Base-by-base conservation (phyloP, 2,797 vertebrate species). In the Peromyscus aztecus region DNA sequence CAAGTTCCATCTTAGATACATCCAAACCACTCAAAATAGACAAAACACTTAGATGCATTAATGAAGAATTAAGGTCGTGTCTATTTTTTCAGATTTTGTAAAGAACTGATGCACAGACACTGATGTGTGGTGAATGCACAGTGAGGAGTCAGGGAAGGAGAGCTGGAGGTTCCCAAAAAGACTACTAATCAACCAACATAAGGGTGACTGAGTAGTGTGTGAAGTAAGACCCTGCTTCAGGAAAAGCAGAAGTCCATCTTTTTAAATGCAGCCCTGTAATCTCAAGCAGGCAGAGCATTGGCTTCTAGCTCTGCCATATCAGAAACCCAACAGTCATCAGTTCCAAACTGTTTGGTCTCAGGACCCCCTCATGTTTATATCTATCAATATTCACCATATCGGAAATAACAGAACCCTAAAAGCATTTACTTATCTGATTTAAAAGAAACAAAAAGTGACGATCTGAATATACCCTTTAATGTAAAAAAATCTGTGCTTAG, bases 381-480 rank as follows among this genome's bases (percentile, higher is more conserved):
- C 11, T 59, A 27, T n/a, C 80, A 59, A 82, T 57, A 78, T n/a
- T 57, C 29, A 40, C 55, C 34, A 49, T 9, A 65, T 89, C 49
- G 55, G 37, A 94, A 52, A 95, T 85, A 85, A 77, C 19, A 90
- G 24, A 77, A 81, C 59, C 49, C 37, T 69, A 81, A 89, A 84
- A 76, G 19, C 55, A 83, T 29, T 73, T 76, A 75, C 12, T 69
- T 46, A 90, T n/a, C 46, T 81, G 83, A 97, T 67, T 75, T 88
- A 77, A 77, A 31, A 43, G 52, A 69, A 94, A 73, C 37, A 52
- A 69, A 69, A 87, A 83, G 75, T 76, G 17, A 82, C 16, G 52
- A 75, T 57, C 29, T 78, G 73, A 93, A 80, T 17, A 11, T 34
- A 84, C 5, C 87, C 71, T 83, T 83, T 23, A 29, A 92, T 34